phyloP scores from a whole-genome alignment of 2,113 vertebrate genomes.

The Burhinus oedicnemus region DNA sequence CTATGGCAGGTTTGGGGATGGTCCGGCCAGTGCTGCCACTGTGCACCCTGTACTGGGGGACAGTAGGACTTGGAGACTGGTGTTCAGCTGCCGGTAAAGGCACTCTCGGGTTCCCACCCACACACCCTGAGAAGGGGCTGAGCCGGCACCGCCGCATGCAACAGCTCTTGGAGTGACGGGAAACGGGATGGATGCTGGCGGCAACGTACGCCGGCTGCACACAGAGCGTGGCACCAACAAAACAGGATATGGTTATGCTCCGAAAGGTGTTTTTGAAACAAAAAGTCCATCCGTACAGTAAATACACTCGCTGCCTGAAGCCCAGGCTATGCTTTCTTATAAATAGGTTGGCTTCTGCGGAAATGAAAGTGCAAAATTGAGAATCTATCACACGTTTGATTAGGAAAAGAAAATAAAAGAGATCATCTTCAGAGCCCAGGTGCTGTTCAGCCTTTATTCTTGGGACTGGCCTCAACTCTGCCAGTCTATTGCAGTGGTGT shows the following conservation, averaged over 20 bases:
- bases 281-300: neutral
- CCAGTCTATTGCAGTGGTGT: accelerated
- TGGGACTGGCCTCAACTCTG: neutral
- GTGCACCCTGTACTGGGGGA: accelerated
- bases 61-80: accelerated
- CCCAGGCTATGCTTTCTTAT: neutral
- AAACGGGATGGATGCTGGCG: neutral
- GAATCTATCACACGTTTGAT: accelerated
- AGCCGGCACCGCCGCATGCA: accelerated
- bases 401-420: neutral
- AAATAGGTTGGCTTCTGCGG: neutral
- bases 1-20: neutral
- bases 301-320: neutral
- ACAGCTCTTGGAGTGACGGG: neutral
- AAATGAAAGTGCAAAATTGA: neutral
- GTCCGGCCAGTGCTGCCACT: neutral
- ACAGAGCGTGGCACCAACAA: accelerated
- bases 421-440: no score
- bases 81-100: accelerated
- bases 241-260: constrained; percentile 1
- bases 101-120: neutral
- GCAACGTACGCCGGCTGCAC: accelerated
- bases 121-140: neutral
- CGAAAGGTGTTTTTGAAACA: neutral
- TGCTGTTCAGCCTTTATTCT: neutral